Evolutionary conservation across 2,113 vertebrate genomes (phyloP), one percentile per base, ranked within the genome.

Genomic region (Eclectus roratus): DNA sequence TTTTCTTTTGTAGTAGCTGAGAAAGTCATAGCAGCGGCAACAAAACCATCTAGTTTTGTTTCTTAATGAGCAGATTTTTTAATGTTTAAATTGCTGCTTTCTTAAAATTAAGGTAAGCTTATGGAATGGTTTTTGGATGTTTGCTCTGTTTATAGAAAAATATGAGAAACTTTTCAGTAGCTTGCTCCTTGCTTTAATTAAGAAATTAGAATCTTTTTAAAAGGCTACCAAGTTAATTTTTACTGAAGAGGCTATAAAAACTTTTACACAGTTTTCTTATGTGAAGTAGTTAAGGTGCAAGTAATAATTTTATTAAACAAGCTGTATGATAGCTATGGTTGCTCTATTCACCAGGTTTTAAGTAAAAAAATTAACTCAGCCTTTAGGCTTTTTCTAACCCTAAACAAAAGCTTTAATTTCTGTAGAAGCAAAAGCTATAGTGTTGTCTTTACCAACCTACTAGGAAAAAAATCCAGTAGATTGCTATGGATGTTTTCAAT

Each of bases 321-420:
- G 31, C 55, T 56, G 31, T 56, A n/a, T n/a, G 20, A n/a, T 56
- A 14, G 31, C 3, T n/a, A 56, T n/a, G 8, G 31, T 56, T 56
- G 19, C 19, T 56, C 19, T 56, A 9, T 6, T 56, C 31, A n/a
- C 31, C n/a, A 33, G 33, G 21, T n/a, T 56, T n/a, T 56, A 56
- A 56, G 19, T 56, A n/a, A n/a, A 9, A 33, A 56, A 56, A 9
- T 4, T 9, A 56, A 13, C 14, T n/a, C 31, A n/a, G 33, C 21
- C 33, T 56, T 56, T 56, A 14, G 33, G 21, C 7, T 21, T 46
- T 27, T 0, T 28, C 1, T 7, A n/a, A 1, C 1, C 0, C 3
- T 29, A 0, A 9, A 3, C 1, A 50, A 11, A 2, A 21, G 1
- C 3, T 2, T 4, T 4, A 11, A 2, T 0, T 0, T 6, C 11